Base-by-base conservation (phyloP, 1,140 invertebrate species). In the Dreissena polymorpha region DNA sequence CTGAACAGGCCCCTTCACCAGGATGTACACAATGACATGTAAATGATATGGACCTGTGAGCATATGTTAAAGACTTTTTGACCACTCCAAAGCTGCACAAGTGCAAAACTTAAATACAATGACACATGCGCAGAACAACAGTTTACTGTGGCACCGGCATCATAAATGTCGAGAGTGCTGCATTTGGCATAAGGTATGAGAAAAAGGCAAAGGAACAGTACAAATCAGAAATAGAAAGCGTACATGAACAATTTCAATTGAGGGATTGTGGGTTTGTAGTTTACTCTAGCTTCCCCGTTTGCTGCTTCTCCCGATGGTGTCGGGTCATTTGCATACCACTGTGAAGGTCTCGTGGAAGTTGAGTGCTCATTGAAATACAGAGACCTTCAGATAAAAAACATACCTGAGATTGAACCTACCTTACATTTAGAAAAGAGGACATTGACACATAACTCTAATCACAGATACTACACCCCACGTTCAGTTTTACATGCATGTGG, bases 291-390 rank as follows among this genome's bases (percentile, higher is more conserved):
- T 80, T 60, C 50, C 27, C 78, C 18, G 21, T 53, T 81, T 51
- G 78, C 69, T 8, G 69, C 78, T 0, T 27, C 65, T 51, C 29
- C 78, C 12, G 70, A 81, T 60, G 53, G 57, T 13, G 10, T 81
- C 18, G 27, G 70, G 25, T 10, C 10, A 0, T 81, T 68, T 81
- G 25, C 2, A 3, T 80, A 69, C 50, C 68, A 81, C 50, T 51
- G 55, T 12, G 69, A 63, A 21, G 68, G 69, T 49, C 16, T 72
- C 16, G 21, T 72, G 12, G 78, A 81, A 65, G 49, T 81, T 8
- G 72, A 81, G 25, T 51, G 78, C 25, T 49, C 67, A 53, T 79
- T 55, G 27, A 79, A 79, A 55, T 55, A 81, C 12, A 72, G 27
- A 27, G 70, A 81, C 27, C n/a, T 16, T 27, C 23, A 29, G 51